phyloP scores from a whole-genome alignment of 2,888 invertebrate genomes.

The Lingula anatina region DNA sequence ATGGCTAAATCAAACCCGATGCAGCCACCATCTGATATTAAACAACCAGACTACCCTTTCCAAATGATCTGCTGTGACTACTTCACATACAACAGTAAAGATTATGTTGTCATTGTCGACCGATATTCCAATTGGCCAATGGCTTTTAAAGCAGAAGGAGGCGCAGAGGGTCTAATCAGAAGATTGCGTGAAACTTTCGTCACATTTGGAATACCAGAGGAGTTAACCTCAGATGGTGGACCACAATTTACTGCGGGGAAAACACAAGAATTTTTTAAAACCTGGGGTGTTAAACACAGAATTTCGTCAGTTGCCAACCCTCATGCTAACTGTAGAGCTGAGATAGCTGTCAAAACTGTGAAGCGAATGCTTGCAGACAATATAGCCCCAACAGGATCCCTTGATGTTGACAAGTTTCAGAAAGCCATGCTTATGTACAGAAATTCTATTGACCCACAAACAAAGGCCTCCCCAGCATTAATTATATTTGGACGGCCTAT shows the following conservation, averaged over 20 bases:
- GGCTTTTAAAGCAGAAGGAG: conserved; percentile 8
- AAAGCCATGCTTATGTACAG: conserved; percentile 14
- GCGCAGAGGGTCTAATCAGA: conserved; percentile 12
- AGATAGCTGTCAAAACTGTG: conserved; percentile 15
- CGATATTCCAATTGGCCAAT: conserved; percentile 17
- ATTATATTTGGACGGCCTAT: conserved; percentile 16
- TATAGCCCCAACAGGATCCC: conserved; percentile 7
- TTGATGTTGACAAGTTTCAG: conserved; percentile 14
- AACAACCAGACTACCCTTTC: conserved; percentile 12
- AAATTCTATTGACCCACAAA: conserved; percentile 14
- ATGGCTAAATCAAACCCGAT: conserved; percentile 14
- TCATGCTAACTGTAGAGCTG: conserved; percentile 15
- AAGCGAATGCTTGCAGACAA: conserved; percentile 17
- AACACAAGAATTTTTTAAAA: conserved; percentile 11
- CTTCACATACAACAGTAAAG: conserved; percentile 10
- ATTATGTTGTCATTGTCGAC: conserved; percentile 17
- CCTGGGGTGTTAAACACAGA: conserved; percentile 13
- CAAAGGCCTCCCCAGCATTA: conserved; percentile 15
- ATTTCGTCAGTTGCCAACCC: conserved; percentile 15
- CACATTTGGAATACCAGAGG: conserved; percentile 17
- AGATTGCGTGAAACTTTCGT: conserved; percentile 12
- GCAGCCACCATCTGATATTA: conserved; percentile 10
- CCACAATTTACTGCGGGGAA: conserved; percentile 13
- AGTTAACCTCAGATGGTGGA: conserved; percentile 16
- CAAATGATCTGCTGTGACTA: conserved; percentile 12